Base-by-base conservation (phyloP, 2,797 vertebrate species). In the Rhabdomys pumilio region DNA sequence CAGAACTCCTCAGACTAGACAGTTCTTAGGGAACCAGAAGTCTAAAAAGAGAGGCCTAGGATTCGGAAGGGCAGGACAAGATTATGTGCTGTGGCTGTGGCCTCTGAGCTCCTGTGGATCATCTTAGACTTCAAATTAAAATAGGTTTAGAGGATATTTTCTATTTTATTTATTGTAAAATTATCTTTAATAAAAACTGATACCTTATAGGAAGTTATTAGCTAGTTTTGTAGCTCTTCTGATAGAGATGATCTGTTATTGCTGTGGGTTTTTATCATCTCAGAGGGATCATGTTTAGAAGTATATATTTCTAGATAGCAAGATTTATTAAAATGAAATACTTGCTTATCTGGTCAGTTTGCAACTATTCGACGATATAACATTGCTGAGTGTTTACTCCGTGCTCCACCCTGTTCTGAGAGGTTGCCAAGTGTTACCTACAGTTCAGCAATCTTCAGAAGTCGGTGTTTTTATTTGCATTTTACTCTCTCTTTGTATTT, bases 271-370 rank as follows among this genome's bases (percentile, higher is more conserved):
- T 83, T 88, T 92, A 79, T 95, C 13, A 72, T n/a, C 19, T 88
- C 53, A 65, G 38, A 92, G 19, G 63, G 20, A 50, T 92, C 63
- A 80, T 89, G 4, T 44, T 80, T 87, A 61, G 55, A 82, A 76
- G 47, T 96, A 47, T 96, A 47, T 87, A 69, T 92, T 90, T 79
- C 63, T 44, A 82, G 59, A 61, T 92, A 81, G 73, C 29, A 91
- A 89, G 53, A 91, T 50, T 94, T 95, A 57, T 90, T 63, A 89
- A 93, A 90, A 44, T 44, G 29, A 90, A 93, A 57, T 96, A 96
- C 90, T 91, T 90, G 34, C 34, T 94, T 93, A 55, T 84, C 44
- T 65, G 0, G 82, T 29, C 73, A 89, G 15, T 73, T 95, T 93
- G 26, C 14, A 80, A 29, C 50, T 65, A 53, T 89, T 94, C 94